Evolutionary conservation across 2,113 vertebrate species (phyloP), one percentile per base, ranked within the genome.

Genomic region (Ceyx cyanopectus): DNA sequence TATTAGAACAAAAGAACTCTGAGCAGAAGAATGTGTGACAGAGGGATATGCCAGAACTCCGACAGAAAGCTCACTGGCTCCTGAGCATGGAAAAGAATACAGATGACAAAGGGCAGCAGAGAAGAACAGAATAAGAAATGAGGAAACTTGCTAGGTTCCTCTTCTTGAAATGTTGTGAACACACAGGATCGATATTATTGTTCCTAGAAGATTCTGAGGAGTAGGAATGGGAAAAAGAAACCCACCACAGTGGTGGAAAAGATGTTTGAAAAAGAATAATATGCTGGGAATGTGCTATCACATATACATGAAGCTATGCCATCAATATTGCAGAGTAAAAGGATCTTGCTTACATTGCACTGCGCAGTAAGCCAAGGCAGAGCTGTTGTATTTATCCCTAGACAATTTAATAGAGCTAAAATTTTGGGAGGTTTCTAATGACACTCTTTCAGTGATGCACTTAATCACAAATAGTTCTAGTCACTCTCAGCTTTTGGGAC

Each of bases 1-100:
- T 95, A 96, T 97, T 97, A 96, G 92, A 96, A 96, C 81, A 97
- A 94, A 96, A 95, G 92, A 81, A 66, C 84, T 94, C 78, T 45
- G 85, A 76, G 75, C n/a, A 63, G 68, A 92, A 96, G 48, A 62
- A 72, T 85, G 61, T 70, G 67, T 58, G 83, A 85, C 75, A 93
- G 68, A 77, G 72, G 45, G 91, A 85, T 86, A 87, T 34, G 30
- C 84, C 91, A 85, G 83, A 92, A 92, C 45, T 73, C 81, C 92
- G 82, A 67, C 75, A 84, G 70, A 96, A 95, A 89, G 45, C 40
- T 65, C 21, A 2, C 73, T 94, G 37, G 2, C 74, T 90, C 72
- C 51, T 79, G 45, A 92, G 70, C 18, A 2, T 62, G 40, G 53
- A 86, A 88, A 82, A 73, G 22, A 67, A 23, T 67, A 51, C 45